A percentile compares a stretch with the other conserved stretches of the same genome.
Evolutionary conservation across 53 echinoderm and acorn worm genomes (phyloP).

Genomic region (Holothuria leucospilota): DNA sequence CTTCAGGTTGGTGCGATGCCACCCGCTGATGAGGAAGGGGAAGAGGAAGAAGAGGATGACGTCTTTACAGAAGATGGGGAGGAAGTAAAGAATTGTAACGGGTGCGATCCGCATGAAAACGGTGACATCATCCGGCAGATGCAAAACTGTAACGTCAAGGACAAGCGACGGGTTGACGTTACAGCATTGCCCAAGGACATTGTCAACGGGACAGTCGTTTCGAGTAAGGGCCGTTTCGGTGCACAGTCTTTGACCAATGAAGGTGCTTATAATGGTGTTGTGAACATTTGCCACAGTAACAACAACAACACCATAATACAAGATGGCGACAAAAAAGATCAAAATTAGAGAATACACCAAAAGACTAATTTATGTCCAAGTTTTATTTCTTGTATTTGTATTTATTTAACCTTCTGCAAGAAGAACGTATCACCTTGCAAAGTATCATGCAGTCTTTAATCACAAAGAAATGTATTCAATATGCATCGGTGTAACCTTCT

Average conservation of each 20-base stretch:
- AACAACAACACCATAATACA: conserved; percentile 8
- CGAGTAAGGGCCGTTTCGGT: conserved; percentile 92
- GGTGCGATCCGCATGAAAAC: background rate
- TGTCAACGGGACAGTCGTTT: conserved; percentile 49
- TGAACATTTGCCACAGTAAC: conserved; percentile 83
- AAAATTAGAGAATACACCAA: too few species aligned
- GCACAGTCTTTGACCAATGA: conserved; percentile 82
- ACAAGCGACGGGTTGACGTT: conserved; percentile 15
- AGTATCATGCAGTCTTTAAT: too few species aligned
- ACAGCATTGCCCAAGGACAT: conserved; percentile 8
- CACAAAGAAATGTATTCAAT: too few species aligned
- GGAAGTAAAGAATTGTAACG: background rate
- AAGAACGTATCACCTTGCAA: too few species aligned
- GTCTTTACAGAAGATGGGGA: conserved; percentile 13
- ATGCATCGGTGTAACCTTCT: too few species aligned
- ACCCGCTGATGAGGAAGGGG: conserved; percentile 50
- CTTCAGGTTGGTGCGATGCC: conserved; percentile 44
- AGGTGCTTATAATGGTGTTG: conserved; percentile 92
- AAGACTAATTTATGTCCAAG: too few species aligned
- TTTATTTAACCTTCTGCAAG: too few species aligned
- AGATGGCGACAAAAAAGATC: too few species aligned
- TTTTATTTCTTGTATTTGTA: too few species aligned
- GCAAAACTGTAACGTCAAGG: conserved; percentile 2
- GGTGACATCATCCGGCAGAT: conserved; percentile 22
- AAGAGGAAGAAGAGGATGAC: conserved; percentile 32